Percentiles rank a stretch among this genome's conserved stretches.
Conservation (phyloP, 2,888 invertebrate genomes). For the Cerastoderma edule region DNA sequence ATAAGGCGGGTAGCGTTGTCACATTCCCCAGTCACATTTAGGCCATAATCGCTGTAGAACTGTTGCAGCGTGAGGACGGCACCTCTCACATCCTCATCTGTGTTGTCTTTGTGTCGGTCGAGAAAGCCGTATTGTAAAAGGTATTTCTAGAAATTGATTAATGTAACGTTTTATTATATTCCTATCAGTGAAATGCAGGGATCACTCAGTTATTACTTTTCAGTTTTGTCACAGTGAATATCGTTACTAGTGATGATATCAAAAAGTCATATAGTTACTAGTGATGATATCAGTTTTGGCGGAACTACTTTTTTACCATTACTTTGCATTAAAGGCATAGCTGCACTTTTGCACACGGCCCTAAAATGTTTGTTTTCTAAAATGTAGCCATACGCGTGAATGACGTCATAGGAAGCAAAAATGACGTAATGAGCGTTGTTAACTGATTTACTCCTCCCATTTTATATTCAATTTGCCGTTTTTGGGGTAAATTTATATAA, state of each 20-base stretch:
- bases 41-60: slow-evolving; percentile 19
- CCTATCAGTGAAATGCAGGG: neutral
- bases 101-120: slow-evolving; percentile 21
- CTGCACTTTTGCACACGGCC: too few species aligned
- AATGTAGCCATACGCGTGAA: too few species aligned
- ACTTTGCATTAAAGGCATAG: too few species aligned
- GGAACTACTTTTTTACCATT: too few species aligned
- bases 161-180: neutral
- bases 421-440: too few species aligned
- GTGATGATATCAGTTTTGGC: neutral
- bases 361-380: too few species aligned
- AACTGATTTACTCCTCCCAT: too few species aligned
- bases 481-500: too few species aligned
- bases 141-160: slow-evolving; percentile 33
- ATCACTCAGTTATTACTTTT: neutral
- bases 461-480: too few species aligned
- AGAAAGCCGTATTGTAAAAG: slow-evolving; percentile 34
- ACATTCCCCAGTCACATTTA: slow-evolving; percentile 39
- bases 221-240: neutral
- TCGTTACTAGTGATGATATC: neutral
- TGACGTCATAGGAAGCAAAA: too few species aligned
- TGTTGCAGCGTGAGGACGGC: slow-evolving; percentile 35
- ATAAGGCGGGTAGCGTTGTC: slow-evolving; percentile 33
- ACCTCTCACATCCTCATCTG: slow-evolving; percentile 30
- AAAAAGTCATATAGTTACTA: neutral